Evolutionary conservation across 2,797 vertebrate species (phyloP).

Genomic region (Microcaecilia unicolor): DNA sequence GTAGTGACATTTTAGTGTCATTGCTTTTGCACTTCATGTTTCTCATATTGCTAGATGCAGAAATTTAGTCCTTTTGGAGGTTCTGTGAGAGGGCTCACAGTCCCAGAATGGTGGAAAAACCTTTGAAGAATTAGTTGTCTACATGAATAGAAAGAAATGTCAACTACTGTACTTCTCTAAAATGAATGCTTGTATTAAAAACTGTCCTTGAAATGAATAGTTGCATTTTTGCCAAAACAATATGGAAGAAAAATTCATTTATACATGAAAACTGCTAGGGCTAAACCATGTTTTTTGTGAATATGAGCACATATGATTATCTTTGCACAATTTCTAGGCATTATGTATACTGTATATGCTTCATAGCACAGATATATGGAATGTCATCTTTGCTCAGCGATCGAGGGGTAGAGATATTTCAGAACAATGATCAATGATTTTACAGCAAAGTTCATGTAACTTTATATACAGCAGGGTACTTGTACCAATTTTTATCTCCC

Average conservation of each 20-base stretch:
- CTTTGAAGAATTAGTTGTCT: no score
- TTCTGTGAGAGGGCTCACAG: no score
- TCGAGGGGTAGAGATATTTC: neutral
- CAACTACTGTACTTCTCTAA: no score
- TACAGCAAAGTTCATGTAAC: neutral
- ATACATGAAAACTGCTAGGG: neutral
- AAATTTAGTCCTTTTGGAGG: no score
- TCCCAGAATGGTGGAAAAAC: no score
- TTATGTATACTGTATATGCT: neutral
- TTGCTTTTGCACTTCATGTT: no score
- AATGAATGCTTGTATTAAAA: no score
- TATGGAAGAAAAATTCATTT: neutral
- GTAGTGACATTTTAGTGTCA: neutral
- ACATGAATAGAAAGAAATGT: no score
- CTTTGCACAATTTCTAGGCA: slow-evolving; percentile 3
- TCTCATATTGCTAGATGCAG: no score
- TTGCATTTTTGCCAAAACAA: neutral
- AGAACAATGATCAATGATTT: neutral
- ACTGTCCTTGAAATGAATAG: neutral
- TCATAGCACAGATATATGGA: neutral
- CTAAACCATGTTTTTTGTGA: neutral
- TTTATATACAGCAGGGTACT: slow-evolving; percentile 12
- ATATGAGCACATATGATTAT: neutral
- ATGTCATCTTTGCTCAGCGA: slow-evolving; percentile 7
- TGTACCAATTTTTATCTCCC: slow-evolving; percentile 6